A percentile compares a stretch with the other conserved stretches of the same genome.
Evolutionary conservation across 37 sponge, comb jelly and placozoan species (phyloP).

Genomic region (Tethya wilhelma): DNA sequence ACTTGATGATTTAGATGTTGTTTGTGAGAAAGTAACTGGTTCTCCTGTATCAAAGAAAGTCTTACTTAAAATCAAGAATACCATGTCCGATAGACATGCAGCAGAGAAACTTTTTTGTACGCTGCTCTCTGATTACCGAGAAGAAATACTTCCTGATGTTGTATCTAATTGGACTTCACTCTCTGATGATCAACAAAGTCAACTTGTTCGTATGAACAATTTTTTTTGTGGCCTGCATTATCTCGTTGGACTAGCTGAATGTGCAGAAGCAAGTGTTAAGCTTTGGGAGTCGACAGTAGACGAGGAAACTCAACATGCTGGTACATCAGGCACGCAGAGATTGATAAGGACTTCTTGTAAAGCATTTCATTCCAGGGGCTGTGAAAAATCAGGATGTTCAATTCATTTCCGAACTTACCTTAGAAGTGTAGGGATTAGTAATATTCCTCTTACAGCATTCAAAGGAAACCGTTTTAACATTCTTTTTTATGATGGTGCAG

Average conservation of each 20-base stretch:
- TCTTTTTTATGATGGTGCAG: slow-evolving; percentile 64
- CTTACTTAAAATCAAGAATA: slow-evolving; percentile 37
- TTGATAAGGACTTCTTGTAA: slow-evolving; percentile 60
- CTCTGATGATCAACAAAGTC: not conserved
- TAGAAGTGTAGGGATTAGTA: slow-evolving; percentile 7
- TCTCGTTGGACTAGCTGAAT: slow-evolving; percentile 58
- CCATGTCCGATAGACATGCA: slow-evolving; percentile 66
- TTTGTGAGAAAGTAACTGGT: not conserved
- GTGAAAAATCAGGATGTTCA: no score
- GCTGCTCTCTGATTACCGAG: slow-evolving; percentile 3
- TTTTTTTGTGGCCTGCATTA: slow-evolving; percentile 64
- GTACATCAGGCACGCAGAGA: slow-evolving; percentile 36
- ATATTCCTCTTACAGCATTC: slow-evolving; percentile 47
- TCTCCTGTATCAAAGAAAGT: slow-evolving; percentile 16
- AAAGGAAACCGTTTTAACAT: no score
- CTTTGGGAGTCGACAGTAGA: slow-evolving; percentile 30
- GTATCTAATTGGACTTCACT: slow-evolving; percentile 14
- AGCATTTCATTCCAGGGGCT: slow-evolving; percentile 64
- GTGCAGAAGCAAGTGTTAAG: slow-evolving; percentile 28
- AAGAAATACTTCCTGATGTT: slow-evolving; percentile 23
- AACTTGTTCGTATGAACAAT: slow-evolving; percentile 27
- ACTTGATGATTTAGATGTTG: slow-evolving; percentile 40
- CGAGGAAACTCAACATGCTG: not conserved
- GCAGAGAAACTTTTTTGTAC: slow-evolving; percentile 38
- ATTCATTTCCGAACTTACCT: slow-evolving; percentile 31